Base-by-base conservation (phyloP, 1,140 invertebrate species). In the Copidosoma floridanum region DNA sequence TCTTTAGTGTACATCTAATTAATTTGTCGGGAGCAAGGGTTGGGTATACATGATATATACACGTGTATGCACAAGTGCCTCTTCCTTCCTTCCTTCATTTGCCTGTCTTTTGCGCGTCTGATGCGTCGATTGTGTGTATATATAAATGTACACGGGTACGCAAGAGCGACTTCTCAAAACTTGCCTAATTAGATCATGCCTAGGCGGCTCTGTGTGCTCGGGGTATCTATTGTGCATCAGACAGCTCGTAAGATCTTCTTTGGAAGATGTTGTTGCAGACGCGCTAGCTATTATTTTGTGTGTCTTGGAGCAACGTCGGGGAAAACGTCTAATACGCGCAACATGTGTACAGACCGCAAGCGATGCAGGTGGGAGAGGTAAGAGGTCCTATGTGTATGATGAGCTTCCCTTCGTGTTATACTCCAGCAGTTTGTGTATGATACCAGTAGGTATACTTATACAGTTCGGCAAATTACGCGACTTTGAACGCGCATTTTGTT, bases 171-270 rank as follows among this genome's bases (percentile, higher is more conserved):
- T 4, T 41, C 38, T 14, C 54, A 65, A 68, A 68, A 68, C 62
- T 68, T 66, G 41, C 40, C 63, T 68, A 66, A 68, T 68, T 66
- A 68, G 48, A 61, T 52, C 43, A 65, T 61, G 32, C 62, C 56
- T 47, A 47, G 59, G 47, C 51, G n/a, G n/a, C n/a, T n/a, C n/a
- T n/a, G n/a, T n/a, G n/a, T n/a, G n/a, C n/a, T n/a, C n/a, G n/a
- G n/a, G n/a, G n/a, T n/a, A 48, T 56, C 27, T n/a, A 48, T 57
- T 52, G 23, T 51, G 26, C 35, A 27, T 21, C 26, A 24, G 40
- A 53, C 24, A 29, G 26, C 14, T 23, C 6, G 11, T 4, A 11
- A 29, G 46, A 1, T 1, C 20, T 18, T 14, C 35, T 21, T 26
- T 4, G 38, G 10, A 26, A 21, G 38, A n/a, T 16, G 23, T 24